Evolutionary conservation across 2,888 invertebrate genomes (phyloP), one percentile per base, ranked within the genome.

Genomic region (Drosophila neotestacea): DNA sequence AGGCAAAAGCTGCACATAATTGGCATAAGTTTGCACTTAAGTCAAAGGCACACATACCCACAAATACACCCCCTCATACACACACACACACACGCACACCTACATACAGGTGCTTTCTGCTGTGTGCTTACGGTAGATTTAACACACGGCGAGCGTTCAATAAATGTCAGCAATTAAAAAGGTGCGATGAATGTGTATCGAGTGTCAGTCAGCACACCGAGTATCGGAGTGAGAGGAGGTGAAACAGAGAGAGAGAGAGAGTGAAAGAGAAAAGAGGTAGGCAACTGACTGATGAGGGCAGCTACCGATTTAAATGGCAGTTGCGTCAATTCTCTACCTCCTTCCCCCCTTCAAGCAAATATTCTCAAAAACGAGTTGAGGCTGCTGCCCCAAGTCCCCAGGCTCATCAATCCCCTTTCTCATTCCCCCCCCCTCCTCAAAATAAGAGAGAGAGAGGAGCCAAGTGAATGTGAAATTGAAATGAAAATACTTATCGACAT

Each of bases 11-110:
- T 77, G 67, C 67, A 74, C 73, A 81, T 83, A 83, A 83, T 85
- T 83, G 82, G 82, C 82, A 85, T 83, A 83, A 85, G 83, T 85
- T 84, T 83, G 86, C 84, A 83, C 83, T 83, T 85, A 83, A 85
- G 83, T 83, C 79, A 83, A 72, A 81, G 68, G 69, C 70, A 70
- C 52, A 66, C 67, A 69, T 27, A 59, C 30, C 56, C 27, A 46
- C 6, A 9, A 22, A 11, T 7, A 41, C 10, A 54, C 4, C 22
- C 10, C 28, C 3, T 6, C 10, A 28, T 9, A 28, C 2, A 22
- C 28, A 13, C 28, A 38, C 6, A 48, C 11, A 32, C 22, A 38
- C 28, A 47, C 9, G 30, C 13, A 36, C 50, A 11, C 22, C 16
- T 6, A 36, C 50, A 36, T 61, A 52, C 52, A 64, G 47, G 41